Evolutionary conservation across 1,140 invertebrate genomes (phyloP).

Genomic region (Eueides isabella): DNA sequence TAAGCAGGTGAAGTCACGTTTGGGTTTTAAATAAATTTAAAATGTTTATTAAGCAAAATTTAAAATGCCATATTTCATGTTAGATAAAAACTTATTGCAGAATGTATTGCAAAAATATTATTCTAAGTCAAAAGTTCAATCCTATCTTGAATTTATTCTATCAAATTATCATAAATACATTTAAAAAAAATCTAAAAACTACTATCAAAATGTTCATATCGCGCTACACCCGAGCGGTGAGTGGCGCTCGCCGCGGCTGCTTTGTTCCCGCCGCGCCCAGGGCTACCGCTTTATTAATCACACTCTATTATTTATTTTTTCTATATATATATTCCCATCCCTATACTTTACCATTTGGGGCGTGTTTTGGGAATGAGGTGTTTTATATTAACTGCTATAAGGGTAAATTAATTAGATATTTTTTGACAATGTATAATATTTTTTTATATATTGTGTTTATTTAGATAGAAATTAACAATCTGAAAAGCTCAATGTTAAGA

Average conservation of each 20-base stretch:
- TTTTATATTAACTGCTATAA: constrained; percentile 16
- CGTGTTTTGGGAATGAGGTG: constrained; percentile 12
- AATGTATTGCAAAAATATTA: too few species aligned
- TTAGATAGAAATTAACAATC: too few species aligned
- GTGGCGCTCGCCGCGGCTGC: constrained; percentile 63
- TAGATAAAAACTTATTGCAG: too few species aligned
- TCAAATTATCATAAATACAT: not conserved
- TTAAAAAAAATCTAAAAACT: constrained; percentile 19
- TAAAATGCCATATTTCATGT: too few species aligned
- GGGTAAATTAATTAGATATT: not conserved
- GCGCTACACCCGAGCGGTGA: constrained; percentile 55
- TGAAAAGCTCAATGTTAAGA: too few species aligned
- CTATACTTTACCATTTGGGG: constrained; percentile 25
- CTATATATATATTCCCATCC: constrained; percentile 24
- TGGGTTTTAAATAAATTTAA: too few species aligned
- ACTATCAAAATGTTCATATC: constrained; percentile 46
- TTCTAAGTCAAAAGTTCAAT: too few species aligned
- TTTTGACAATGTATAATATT: not conserved
- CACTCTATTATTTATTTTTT: constrained; percentile 51
- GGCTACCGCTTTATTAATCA: constrained; percentile 57
- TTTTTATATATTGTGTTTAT: not conserved
- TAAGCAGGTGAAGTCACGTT: too few species aligned
- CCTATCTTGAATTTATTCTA: too few species aligned
- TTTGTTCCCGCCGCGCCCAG: constrained; percentile 72
- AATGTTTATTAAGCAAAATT: too few species aligned